Conservation (phyloP, 2,888 invertebrate species). For the Brenthis hecate region DNA sequence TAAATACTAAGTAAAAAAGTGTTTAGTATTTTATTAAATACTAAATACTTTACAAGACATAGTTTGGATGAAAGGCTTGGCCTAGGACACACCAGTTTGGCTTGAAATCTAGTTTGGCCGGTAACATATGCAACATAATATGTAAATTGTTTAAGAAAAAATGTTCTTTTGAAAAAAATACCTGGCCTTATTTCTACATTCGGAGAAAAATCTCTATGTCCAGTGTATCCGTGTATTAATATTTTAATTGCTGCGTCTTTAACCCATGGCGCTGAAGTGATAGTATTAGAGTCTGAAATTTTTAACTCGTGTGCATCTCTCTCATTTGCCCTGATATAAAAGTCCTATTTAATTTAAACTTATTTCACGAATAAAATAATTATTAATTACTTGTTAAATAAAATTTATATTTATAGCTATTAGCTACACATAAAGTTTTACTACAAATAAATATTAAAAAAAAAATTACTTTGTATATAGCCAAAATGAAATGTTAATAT, state of each 20-base stretch:
- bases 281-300: conserved; percentile 56
- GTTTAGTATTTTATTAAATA: too few species aligned
- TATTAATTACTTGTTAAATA: background rate
- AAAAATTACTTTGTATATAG: conserved; percentile 80
- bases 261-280: conserved; percentile 72
- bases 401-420: too few species aligned
- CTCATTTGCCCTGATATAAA: conserved; percentile 57
- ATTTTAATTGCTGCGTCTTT: conserved; percentile 77
- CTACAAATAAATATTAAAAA: too few species aligned
- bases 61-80: too few species aligned
- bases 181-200: conserved; percentile 84
- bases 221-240: conserved; percentile 85
- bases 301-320: conserved; percentile 72
- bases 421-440: too few species aligned
- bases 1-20: too few species aligned
- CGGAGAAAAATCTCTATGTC: conserved; percentile 82
- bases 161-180: conserved; percentile 41
- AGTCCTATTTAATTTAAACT: background rate
- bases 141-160: background rate
- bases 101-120: too few species aligned
- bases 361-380: too few species aligned
- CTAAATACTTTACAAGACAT: too few species aligned
- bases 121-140: background rate
- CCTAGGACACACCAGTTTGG: too few species aligned
- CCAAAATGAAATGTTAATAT: conserved; percentile 84